Evolutionary conservation across 2,113 vertebrate species (phyloP), one percentile per base, ranked within the genome.

Genomic region (Ammodytes marinus): DNA sequence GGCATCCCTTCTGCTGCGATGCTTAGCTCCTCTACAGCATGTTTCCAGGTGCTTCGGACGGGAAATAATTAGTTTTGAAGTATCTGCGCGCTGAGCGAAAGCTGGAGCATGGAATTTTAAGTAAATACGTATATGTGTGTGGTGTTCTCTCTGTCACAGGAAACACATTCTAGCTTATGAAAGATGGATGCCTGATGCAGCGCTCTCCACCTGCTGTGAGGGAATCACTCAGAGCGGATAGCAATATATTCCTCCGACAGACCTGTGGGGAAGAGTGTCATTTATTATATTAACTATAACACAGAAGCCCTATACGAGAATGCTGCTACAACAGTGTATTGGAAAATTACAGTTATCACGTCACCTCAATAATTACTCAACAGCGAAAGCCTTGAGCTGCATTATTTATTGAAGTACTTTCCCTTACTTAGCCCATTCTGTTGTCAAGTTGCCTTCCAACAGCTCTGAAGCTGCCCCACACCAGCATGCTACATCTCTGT

Each of bases 1-100:
- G n/a, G n/a, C n/a, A n/a, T 53, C 65, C 19, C 74, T 61, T 47
- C 63, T 78, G 47, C 76, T 53, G 72, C 57, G 53, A 65, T 58
- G 70, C 67, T 7, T 45, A 39, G 64, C 69, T 8, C 47, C 13
- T 47, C 78, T 67, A 15, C 17, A 12, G 66, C 76, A 50, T 57
- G 49, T 81, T 85, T n/a, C 42, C 35, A 54, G 79, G 83, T 82
- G 74, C 87, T 84, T 89, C 67, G 65, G 78, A 80, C 73, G 63
- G 66, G 13, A 86, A 79, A 86, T 91, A 89, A 91, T 93, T 80
- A 84, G 45, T 13, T 63, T 57, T 68, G 84, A 87, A 87, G 85
- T 79, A 77, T 83, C 37, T 61, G 79, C 70, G 80, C 57, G 43
- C 69, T 37, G 74, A 84, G 82, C 74, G 46, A 82, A 80, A 70